Conservation (phyloP, 30 jellyfish, hydroid and myxozoan species). For the Turritopsis dohrnii region DNA sequence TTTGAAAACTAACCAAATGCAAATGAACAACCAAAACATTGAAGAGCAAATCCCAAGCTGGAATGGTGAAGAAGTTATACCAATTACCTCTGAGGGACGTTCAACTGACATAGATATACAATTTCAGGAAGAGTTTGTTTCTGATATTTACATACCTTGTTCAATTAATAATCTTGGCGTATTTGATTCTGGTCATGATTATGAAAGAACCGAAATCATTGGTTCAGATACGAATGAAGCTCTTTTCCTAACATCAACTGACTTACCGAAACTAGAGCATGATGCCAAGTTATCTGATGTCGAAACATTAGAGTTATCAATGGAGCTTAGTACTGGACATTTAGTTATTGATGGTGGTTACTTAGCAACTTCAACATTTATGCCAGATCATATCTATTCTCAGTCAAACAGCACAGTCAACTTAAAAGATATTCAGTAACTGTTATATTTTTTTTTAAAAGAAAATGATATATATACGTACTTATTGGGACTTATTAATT, state of each 20-base stretch:
- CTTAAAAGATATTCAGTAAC: slow-evolving; percentile 24
- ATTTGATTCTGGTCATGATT: slow-evolving; percentile 17
- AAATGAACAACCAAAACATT: neutral
- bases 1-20: neutral
- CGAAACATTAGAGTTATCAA: slow-evolving; percentile 21
- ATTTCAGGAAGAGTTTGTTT: slow-evolving; percentile 22
- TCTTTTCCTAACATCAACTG: neutral
- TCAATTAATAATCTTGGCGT: slow-evolving; percentile 4
- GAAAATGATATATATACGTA: no score
- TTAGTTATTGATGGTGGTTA: slow-evolving; percentile 11
- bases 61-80: slow-evolving; percentile 4
- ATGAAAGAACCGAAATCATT: neutral
- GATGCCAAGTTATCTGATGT: neutral
- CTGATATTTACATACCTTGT: neutral
- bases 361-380: slow-evolving; percentile 5
- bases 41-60: neutral
- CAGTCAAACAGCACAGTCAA: slow-evolving; percentile 27
- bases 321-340: slow-evolving; percentile 37
- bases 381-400: slow-evolving; percentile 37
- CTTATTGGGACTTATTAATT: no score
- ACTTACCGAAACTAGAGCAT: neutral
- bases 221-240: neutral
- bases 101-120: slow-evolving; percentile 19
- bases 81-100: neutral
- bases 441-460: neutral